These are phyloP conservation scores for Hippolais icterina DNA, from an alignment of 2,113 vertebrate genomes.

Conservation along the genomic window DNA sequence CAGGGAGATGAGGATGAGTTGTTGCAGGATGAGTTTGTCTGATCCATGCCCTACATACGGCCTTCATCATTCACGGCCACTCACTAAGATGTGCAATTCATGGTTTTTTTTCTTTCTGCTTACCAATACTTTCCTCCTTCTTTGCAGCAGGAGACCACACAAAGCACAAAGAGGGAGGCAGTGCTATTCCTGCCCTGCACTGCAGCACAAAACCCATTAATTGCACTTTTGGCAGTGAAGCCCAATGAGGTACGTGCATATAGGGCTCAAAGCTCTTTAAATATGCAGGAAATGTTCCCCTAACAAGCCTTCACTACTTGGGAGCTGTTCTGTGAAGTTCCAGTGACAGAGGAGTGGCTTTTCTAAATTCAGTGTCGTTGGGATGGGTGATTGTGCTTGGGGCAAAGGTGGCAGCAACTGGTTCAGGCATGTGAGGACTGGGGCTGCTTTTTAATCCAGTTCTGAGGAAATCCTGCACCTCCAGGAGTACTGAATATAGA, in stretches of 20 bases:
- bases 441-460: neutral
- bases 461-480: neutral
- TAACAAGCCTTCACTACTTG: neutral
- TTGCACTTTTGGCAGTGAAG: conserved; percentile 40
- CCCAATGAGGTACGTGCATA: neutral
- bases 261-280: conserved; percentile 33
- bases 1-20: neutral
- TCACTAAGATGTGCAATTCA: neutral
- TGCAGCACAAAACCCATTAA: conserved; percentile 46
- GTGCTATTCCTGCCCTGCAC: neutral
- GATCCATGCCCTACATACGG: neutral
- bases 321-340: neutral
- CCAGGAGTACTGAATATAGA: neutral
- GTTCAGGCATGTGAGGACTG: neutral
- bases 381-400: neutral
- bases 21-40: neutral
- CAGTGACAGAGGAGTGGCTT: neutral
- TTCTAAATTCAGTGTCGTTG: neutral
- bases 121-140: neutral
- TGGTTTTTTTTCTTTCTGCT: neutral
- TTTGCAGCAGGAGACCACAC: neutral
- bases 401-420: neutral
- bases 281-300: conserved; percentile 22
- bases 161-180: conserved; percentile 1
- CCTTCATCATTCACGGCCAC: neutral